Percentiles rank a stretch among this genome's conserved stretches.
phyloP scores from a whole-genome alignment of 2,797 vertebrate species.

The Odontamblyopus lacepedii region DNA sequence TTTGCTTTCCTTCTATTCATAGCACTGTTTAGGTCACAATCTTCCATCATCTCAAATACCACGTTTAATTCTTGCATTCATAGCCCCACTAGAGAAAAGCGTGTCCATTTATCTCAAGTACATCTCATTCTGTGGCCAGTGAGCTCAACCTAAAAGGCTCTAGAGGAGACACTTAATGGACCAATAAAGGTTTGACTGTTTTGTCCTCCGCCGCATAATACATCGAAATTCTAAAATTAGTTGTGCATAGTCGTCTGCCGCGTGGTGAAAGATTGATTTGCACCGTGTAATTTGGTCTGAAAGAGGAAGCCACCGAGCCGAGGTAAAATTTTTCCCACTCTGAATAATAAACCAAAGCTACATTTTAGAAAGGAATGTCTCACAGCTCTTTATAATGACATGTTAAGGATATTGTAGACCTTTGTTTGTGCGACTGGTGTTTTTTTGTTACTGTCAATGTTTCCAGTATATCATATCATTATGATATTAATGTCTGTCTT shows the following conservation, averaged over 20 bases:
- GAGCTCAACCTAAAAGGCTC: constrained; percentile 1
- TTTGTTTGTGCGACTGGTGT: too few relatives aligned
- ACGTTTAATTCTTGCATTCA: constrained; percentile 8
- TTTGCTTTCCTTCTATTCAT: background rate
- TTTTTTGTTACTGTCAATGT: too few relatives aligned
- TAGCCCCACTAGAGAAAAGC: constrained; percentile 7
- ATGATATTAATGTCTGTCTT: too few relatives aligned
- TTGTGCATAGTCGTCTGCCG: constrained; percentile 9
- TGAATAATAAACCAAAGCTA: background rate
- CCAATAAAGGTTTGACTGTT: constrained; percentile 2
- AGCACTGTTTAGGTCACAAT: constrained; percentile 3
- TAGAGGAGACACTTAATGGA: background rate
- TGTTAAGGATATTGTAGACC: constrained; percentile 37
- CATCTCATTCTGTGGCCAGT: constrained; percentile 3
- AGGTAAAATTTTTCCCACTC: constrained; percentile 1
- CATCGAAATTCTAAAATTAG: constrained; percentile 15
- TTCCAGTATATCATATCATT: too few relatives aligned
- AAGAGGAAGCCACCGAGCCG: constrained; percentile 3
- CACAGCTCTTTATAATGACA: constrained; percentile 42
- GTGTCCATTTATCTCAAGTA: constrained; percentile 4
- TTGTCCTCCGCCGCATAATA: background rate
- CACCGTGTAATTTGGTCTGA: constrained; percentile 5
- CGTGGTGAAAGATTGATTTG: constrained; percentile 9
- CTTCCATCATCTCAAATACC: constrained; percentile 8
- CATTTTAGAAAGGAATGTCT: constrained; percentile 10